phyloP scores from a whole-genome alignment of 1,140 invertebrate genomes.

The Bombyx mori region ASM3026992v2 NC_085117.1:19774501-19775000 shows the following conservation, averaged over 20 bases:
- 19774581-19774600: background rate
- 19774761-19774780: slow-evolving; percentile 37
- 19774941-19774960: too few species aligned
- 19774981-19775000: too few species aligned
- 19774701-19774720: background rate
- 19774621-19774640: slow-evolving; percentile 2
- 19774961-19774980: too few species aligned
- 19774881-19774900: background rate
- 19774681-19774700: background rate
- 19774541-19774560: background rate
- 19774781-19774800: slow-evolving; percentile 55
- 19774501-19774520: slow-evolving; percentile 1
- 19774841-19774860: slow-evolving; percentile 47
- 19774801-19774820: slow-evolving; percentile 43
- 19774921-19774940: background rate
- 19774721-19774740: background rate
- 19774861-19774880: slow-evolving; percentile 2
- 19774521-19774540: slow-evolving; percentile 2
- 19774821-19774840: slow-evolving; percentile 38
- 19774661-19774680: background rate
- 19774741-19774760: background rate
- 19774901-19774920: slow-evolving; percentile 4
- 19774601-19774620: background rate
- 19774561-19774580: background rate
- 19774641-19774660: background rate